A percentile compares a stretch with the other conserved stretches of the same genome.
Evolutionary conservation across 2,797 vertebrate species (phyloP).

Genomic region (Emydoidea blandingii): DNA sequence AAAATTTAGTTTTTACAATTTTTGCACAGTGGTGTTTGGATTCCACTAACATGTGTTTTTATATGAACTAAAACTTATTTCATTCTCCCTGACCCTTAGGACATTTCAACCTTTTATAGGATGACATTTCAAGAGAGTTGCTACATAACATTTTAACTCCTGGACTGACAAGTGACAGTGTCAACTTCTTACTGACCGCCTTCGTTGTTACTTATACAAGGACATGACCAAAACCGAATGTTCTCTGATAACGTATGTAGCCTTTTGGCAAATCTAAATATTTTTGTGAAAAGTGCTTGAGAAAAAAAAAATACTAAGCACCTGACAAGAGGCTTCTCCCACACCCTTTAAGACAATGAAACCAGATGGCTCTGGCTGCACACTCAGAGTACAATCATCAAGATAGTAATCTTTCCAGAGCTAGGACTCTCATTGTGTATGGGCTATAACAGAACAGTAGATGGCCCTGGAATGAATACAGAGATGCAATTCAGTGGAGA

Average conservation of each 20-base stretch:
- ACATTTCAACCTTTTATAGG: slow-evolving; percentile 23
- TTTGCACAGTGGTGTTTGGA: neutral
- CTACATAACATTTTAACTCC: neutral
- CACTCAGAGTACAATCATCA: neutral
- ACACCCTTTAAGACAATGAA: neutral
- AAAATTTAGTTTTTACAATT: neutral
- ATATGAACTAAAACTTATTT: neutral
- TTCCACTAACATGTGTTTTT: neutral
- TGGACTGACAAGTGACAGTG: neutral
- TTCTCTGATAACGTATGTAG: neutral
- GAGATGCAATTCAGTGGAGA: neutral
- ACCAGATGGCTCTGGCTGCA: neutral
- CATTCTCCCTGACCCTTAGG: neutral
- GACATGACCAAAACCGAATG: neutral
- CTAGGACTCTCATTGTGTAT: neutral
- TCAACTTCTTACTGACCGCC: neutral
- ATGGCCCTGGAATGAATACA: neutral
- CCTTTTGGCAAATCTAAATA: neutral
- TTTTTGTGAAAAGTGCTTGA: neutral
- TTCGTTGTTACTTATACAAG: neutral
- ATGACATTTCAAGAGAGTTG: slow-evolving; percentile 22
- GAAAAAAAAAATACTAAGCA: neutral
- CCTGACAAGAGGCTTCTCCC: neutral
- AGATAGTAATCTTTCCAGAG: neutral
- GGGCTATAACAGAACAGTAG: slow-evolving; percentile 11